Conservation (phyloP, 2,113 vertebrate genomes). For the Vireo altiloquus region DNA sequence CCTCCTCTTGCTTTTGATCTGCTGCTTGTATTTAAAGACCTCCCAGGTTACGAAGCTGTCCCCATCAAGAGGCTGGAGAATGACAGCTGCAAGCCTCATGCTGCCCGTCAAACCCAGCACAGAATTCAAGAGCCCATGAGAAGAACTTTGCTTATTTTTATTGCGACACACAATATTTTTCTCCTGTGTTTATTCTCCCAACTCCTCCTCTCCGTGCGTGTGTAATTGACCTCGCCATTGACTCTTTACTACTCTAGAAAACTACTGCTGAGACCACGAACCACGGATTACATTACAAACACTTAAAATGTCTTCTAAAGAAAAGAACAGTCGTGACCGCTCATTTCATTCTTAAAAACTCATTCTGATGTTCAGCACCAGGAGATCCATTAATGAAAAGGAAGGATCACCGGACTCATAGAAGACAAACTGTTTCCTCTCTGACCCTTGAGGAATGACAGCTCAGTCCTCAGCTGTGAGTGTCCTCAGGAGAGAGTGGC, state of each 20-base stretch:
- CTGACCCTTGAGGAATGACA: background rate
- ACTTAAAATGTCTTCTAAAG: background rate
- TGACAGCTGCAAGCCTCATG: conserved; percentile 27
- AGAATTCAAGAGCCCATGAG: background rate
- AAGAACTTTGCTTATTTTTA: conserved; percentile 3
- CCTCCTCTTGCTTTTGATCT: conserved; percentile 6
- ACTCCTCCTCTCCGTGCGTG: background rate
- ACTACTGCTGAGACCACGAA: background rate
- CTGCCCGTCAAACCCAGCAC: background rate
- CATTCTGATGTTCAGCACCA: background rate
- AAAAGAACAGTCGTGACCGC: background rate
- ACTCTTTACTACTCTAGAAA: background rate
- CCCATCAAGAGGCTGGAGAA: background rate
- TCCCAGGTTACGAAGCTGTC: background rate
- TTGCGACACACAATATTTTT: background rate
- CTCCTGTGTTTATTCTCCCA: background rate
- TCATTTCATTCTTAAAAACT: background rate
- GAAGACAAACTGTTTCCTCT: background rate
- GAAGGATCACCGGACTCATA: background rate
- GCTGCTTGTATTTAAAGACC: background rate
- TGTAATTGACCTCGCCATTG: background rate
- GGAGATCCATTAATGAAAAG: background rate
- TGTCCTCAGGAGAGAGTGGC: background rate
- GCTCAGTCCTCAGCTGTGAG: background rate
- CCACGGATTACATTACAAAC: background rate